A percentile compares a stretch with the other conserved stretches of the same genome.
Conservation (phyloP, 2,113 vertebrate genomes). For the Harpagus bidentatus region DNA sequence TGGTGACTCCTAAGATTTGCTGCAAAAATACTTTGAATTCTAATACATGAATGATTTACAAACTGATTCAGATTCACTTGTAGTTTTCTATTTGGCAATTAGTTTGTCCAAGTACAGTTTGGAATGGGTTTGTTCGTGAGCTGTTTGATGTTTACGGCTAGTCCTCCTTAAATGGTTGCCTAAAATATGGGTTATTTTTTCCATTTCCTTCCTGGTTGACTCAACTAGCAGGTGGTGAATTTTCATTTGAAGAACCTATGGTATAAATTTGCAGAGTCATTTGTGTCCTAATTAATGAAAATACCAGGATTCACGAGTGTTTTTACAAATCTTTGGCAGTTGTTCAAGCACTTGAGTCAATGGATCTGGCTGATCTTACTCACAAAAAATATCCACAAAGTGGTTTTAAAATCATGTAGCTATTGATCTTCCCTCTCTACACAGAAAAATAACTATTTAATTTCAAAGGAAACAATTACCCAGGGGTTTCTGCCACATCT, state of each 20-base stretch:
- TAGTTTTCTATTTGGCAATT: not conserved
- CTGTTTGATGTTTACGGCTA: not conserved
- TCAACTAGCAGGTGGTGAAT: not conserved
- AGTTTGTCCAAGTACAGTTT: not conserved
- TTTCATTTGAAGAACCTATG: not conserved
- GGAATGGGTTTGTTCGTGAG: not conserved
- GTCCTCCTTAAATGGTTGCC: not conserved
- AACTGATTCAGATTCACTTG: not conserved
- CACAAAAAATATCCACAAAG: not conserved
- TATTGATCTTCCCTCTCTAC: constrained; percentile 4
- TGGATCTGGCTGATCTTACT: not conserved
- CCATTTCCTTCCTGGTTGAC: not conserved
- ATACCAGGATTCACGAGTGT: not conserved
- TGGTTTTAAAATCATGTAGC: not conserved
- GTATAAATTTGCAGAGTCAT: not conserved
- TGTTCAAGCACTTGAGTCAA: not conserved
- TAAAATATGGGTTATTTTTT: not conserved
- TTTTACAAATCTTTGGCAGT: not conserved
- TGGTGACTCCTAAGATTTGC: not conserved
- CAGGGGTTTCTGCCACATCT: not conserved
- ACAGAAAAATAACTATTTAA: not conserved
- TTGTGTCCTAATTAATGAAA: not conserved
- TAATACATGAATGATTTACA: not conserved
- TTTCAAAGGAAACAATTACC: constrained; percentile 3
- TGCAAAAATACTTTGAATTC: not conserved